Base-by-base conservation (phyloP, 2,888 invertebrate genomes). In the Drosophila nr. fundita region DNA sequence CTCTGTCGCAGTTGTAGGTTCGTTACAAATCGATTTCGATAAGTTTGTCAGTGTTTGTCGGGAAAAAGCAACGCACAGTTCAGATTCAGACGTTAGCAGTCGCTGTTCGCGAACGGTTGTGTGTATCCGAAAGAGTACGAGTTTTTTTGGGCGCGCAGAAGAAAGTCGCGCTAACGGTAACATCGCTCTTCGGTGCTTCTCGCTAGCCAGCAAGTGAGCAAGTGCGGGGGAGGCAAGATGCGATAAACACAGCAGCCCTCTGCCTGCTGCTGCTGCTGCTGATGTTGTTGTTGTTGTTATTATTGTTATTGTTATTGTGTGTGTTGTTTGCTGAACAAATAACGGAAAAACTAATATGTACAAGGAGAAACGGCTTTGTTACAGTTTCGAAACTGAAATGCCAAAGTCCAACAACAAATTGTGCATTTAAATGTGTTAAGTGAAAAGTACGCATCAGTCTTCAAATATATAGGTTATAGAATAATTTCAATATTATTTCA, bases 11-110 rank as follows among this genome's bases (percentile, higher is more conserved):
- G 73, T 67, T 78, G 78, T 79, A 78, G 83, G 83, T 89, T 81
- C 84, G 91, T 91, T 91, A 91, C 91, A 92, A 91, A 91, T 91
- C 91, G 90, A 91, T 91, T 91, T 89, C 91, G 86, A 82, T 88
- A 90, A 90, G 91, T 91, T 91, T 91, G 92, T 90, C 86, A 83
- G 90, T 92, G 90, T 91, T 92, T 92, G 90, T 82, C 87, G 91
- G 78, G 78, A 86, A 87, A 87, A 79, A 70, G 82, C 79, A 80
- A 82, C 77, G 80, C 80, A 78, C 82, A 78, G 79, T 79, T 73
- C 73, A 79, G 40, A 73, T 49, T 75, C 83, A 88, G 84, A 83
- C 86, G 88, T 73, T 76, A 76, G 66, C 79, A 75, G 86, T 73
- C 82, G 88, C 70, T 77, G 83, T 73, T 72, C 76, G 83, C 68